phyloP scores from a whole-genome alignment of 2,888 invertebrate species.

The Sarcophaga carnaria region DNA sequence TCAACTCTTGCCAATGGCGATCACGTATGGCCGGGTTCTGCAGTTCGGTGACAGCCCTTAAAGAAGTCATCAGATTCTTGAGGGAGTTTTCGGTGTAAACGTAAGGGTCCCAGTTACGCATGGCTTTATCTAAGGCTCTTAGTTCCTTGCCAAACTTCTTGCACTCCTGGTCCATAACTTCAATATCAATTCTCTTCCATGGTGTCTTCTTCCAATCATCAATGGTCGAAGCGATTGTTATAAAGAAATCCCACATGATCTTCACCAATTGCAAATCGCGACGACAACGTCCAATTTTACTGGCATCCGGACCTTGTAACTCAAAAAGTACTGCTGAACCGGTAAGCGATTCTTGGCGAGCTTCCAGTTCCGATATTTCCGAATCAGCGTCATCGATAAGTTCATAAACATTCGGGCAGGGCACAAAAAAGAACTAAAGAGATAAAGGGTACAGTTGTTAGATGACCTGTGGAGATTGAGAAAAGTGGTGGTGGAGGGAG shows the following conservation, averaged over 20 bases:
- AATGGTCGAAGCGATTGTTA: conserved; percentile 90
- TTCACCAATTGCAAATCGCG: conserved; percentile 90
- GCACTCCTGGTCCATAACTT: conserved; percentile 96
- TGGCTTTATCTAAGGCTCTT: conserved; percentile 90
- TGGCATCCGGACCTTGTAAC: conserved; percentile 91
- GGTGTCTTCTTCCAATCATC: conserved; percentile 96
- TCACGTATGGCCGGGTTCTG: conserved; percentile 97
- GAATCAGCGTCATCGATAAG: conserved; percentile 87
- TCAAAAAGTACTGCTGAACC: conserved; percentile 93
- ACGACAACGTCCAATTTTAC: conserved; percentile 88
- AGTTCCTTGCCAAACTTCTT: conserved; percentile 95
- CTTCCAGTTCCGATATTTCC: conserved; percentile 87
- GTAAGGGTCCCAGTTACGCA: conserved; percentile 91
- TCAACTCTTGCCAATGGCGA: conserved; percentile 96
- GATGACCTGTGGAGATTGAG: neutral
- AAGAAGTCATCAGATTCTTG: conserved; percentile 95
- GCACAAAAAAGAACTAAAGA: conserved; percentile 83
- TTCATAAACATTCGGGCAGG: conserved; percentile 87
- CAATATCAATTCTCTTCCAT: conserved; percentile 97
- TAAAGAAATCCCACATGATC: conserved; percentile 94
- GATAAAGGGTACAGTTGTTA: neutral
- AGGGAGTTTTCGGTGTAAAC: conserved; percentile 90
- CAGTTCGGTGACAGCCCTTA: conserved; percentile 95
- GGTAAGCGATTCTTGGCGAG: conserved; percentile 85
- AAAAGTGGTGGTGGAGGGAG: neutral